These are phyloP conservation scores for Camponotus fellah DNA, from an alignment of 2,888 invertebrate genomes.

Conservation along the genomic window DNA sequence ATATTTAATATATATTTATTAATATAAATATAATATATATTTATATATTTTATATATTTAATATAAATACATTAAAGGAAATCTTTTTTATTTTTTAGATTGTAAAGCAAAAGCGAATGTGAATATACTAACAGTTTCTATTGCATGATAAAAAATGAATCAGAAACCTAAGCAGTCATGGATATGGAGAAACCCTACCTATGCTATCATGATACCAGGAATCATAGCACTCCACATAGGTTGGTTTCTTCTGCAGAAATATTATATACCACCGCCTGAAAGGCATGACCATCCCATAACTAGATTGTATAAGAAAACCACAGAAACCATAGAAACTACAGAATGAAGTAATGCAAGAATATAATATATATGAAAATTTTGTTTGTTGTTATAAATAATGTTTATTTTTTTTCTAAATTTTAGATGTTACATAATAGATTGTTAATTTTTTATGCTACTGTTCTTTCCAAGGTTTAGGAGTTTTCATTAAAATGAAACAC, in stretches of 20 bases:
- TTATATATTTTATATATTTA: neutral
- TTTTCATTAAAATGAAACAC: neutral
- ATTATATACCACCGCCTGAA: slow-evolving; percentile 20
- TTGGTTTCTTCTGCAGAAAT: slow-evolving; percentile 54
- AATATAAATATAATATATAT: too few relatives aligned
- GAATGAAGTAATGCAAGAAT: too few relatives aligned
- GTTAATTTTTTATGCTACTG: neutral
- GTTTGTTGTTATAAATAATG: neutral
- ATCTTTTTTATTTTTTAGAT: slow-evolving; percentile 10
- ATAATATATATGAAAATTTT: neutral
- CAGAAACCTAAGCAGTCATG: neutral
- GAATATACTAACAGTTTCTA: neutral
- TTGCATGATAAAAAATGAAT: neutral
- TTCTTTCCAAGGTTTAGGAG: neutral
- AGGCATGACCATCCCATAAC: slow-evolving; percentile 48
- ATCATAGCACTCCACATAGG: slow-evolving; percentile 38
- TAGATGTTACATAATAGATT: neutral
- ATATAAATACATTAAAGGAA: neutral
- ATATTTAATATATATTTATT: too few relatives aligned
- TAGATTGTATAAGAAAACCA: neutral
- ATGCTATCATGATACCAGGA: neutral
- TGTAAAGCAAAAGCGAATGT: neutral
- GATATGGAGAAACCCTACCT: neutral
- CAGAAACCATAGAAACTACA: too few relatives aligned
- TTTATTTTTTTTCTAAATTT: neutral